Conservation (phyloP, 2,113 vertebrate species). For the Nothoprocta pentlandii region DNA sequence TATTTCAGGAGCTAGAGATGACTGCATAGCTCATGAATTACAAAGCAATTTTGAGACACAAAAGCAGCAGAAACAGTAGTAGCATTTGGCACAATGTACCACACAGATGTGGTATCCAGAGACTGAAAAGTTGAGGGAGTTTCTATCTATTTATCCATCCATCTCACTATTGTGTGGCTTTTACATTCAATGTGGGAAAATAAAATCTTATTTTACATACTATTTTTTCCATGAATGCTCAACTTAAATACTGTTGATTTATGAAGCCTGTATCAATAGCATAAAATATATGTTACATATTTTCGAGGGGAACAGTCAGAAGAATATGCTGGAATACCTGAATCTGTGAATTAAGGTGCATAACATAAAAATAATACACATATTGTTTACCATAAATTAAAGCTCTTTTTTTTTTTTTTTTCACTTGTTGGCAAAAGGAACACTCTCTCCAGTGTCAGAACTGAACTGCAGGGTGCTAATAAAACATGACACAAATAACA, state of each 20-base stretch:
- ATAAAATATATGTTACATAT: slow-evolving; percentile 39
- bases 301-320: slow-evolving; percentile 33
- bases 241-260: slow-evolving; percentile 55
- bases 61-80: slow-evolving; percentile 13
- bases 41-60: slow-evolving; percentile 59
- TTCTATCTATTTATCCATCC: slow-evolving; percentile 49
- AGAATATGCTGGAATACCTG: slow-evolving; percentile 29
- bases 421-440: slow-evolving; percentile 17
- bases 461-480: slow-evolving; percentile 58
- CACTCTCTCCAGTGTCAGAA: slow-evolving; percentile 35
- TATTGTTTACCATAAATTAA: slow-evolving; percentile 64
- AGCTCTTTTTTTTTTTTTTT: slow-evolving; percentile 21
- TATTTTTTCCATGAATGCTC: slow-evolving; percentile 25
- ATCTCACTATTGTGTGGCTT: neutral
- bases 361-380: slow-evolving; percentile 59
- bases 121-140: slow-evolving; percentile 38
- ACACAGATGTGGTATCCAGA: slow-evolving; percentile 16
- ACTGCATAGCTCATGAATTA: slow-evolving; percentile 59
- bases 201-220: slow-evolving; percentile 46
- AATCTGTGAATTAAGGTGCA: slow-evolving; percentile 18
- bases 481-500: slow-evolving; percentile 70
- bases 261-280: slow-evolving; percentile 6
- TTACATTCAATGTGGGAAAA: slow-evolving; percentile 42
- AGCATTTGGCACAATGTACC: slow-evolving; percentile 17
- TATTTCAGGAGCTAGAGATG: slow-evolving; percentile 49